These are phyloP conservation scores for Mactromeris polynyma DNA, from an alignment of 2,888 invertebrate genomes.

Conservation along the genomic window DNA sequence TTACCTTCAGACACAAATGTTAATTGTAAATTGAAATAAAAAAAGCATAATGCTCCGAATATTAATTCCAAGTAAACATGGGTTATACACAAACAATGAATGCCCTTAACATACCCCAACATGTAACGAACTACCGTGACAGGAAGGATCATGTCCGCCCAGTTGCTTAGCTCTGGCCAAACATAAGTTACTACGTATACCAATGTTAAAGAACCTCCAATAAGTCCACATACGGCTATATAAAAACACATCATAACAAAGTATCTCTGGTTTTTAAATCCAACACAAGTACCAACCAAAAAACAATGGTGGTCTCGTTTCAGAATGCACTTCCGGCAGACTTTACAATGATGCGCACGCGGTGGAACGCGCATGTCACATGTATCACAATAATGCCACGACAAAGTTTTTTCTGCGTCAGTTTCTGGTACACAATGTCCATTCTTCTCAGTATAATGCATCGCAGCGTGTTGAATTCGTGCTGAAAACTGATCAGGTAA, in stretches of 20 bases:
- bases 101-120: constrained; percentile 50
- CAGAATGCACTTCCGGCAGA: constrained; percentile 80
- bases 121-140: constrained; percentile 58
- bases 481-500: constrained; percentile 56
- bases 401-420: constrained; percentile 56
- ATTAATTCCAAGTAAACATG: constrained; percentile 70
- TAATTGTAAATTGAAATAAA: constrained; percentile 70
- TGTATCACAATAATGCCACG: constrained; percentile 75
- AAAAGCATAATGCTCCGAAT: constrained; percentile 60
- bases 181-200: constrained; percentile 61
- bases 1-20: constrained; percentile 67
- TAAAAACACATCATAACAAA: constrained; percentile 77
- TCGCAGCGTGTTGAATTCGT: constrained; percentile 31
- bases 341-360: constrained; percentile 79
- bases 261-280: constrained; percentile 80
- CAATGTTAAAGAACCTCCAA: constrained; percentile 64
- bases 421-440: constrained; percentile 50
- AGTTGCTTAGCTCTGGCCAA: constrained; percentile 39
- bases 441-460: constrained; percentile 16
- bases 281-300: constrained; percentile 78
- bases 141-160: constrained; percentile 66
- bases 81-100: constrained; percentile 63
- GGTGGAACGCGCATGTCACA: constrained; percentile 77
- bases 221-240: constrained; percentile 59
- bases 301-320: constrained; percentile 84